Conservation (phyloP, 2,888 invertebrate genomes). For the Temnothorax unifasciatus region DNA sequence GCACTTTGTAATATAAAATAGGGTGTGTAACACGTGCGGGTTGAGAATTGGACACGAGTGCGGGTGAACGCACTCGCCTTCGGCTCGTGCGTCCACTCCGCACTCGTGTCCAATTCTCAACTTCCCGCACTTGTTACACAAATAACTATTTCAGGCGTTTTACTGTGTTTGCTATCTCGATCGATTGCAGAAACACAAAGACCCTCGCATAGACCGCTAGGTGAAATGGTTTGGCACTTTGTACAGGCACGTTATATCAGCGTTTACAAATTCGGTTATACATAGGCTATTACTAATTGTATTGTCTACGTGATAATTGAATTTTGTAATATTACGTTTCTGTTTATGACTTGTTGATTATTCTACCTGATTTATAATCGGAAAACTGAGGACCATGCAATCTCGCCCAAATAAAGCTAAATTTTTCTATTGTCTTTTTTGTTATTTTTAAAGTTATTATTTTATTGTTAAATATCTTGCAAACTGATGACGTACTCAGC, state of each 20-base stretch:
- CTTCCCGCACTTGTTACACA: too few species aligned
- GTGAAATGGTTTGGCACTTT: slow-evolving; percentile 20
- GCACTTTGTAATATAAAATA: too few species aligned
- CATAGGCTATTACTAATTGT: slow-evolving; percentile 19
- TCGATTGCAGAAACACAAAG: slow-evolving; percentile 39
- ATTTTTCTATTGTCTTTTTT: not conserved
- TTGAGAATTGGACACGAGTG: too few species aligned
- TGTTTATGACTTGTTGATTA: not conserved
- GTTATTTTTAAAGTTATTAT: not conserved
- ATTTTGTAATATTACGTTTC: not conserved
- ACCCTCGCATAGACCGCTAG: not conserved
- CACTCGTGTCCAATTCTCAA: too few species aligned
- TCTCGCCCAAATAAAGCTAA: too few species aligned
- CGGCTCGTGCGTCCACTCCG: too few species aligned
- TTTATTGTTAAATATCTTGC: not conserved
- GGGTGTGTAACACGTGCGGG: too few species aligned
- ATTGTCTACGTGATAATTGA: not conserved
- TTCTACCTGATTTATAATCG: too few species aligned
- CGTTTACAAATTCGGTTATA: not conserved
- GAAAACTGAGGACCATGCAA: too few species aligned
- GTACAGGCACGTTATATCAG: slow-evolving; percentile 5
- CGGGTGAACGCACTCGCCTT: too few species aligned
- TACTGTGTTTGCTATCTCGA: slow-evolving; percentile 10
- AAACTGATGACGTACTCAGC: not conserved
- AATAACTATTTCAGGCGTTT: slow-evolving; percentile 15